These are phyloP conservation scores for Drosophila parvula DNA, from an alignment of 1,140 invertebrate genomes.

Conservation along the genomic window DNA sequence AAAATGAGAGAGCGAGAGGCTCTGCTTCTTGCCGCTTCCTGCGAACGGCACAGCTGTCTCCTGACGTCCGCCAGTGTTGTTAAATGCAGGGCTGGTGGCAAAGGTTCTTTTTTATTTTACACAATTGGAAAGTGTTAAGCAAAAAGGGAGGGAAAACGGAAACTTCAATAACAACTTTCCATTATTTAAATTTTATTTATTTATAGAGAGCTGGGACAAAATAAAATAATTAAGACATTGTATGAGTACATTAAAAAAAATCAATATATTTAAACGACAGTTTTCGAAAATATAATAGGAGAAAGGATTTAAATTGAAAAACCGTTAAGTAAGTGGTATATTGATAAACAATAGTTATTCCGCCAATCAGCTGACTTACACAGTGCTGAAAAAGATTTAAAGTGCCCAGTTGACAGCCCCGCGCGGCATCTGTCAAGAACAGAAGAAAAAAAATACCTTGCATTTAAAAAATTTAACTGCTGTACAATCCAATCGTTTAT, in stretches of 20 bases:
- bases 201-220: no score
- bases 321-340: not conserved
- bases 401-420: constrained; percentile 9
- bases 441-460: constrained; percentile 12
- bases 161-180: no score
- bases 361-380: not conserved
- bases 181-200: no score
- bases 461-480: not conserved
- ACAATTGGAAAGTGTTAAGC: not conserved
- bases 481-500: no score
- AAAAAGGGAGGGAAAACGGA: no score
- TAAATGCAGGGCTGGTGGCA: not conserved
- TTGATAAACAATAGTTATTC: not conserved
- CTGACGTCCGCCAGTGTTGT: constrained; percentile 6
- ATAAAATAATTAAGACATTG: no score
- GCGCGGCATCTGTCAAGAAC: constrained; percentile 47
- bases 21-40: constrained; percentile 31
- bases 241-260: no score
- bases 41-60: constrained; percentile 18
- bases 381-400: constrained; percentile 5
- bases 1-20: constrained; percentile 37
- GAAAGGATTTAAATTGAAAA: not conserved
- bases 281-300: no score
- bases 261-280: no score
- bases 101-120: not conserved